Percentiles rank a stretch among this genome's conserved stretches.
phyloP scores from a whole-genome alignment of 2,797 vertebrate species.

The Remorina albescens region DNA sequence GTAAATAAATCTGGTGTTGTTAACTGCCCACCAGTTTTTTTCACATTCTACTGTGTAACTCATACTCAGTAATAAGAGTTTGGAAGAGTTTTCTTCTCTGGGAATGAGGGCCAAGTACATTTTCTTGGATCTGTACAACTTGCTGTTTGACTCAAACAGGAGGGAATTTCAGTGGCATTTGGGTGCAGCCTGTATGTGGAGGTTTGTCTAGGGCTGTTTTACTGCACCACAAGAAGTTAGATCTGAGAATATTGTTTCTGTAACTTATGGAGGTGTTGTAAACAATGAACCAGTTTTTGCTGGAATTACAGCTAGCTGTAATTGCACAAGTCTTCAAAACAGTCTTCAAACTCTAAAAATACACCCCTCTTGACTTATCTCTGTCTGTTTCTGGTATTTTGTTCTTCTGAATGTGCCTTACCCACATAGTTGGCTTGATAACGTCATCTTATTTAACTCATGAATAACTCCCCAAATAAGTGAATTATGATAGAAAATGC shows the following conservation, averaged over 20 bases:
- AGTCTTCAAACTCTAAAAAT: background rate
- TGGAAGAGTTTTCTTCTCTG: constrained; percentile 58
- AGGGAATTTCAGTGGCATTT: constrained; percentile 7
- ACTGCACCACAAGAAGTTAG: background rate
- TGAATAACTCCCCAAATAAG: constrained; percentile 19
- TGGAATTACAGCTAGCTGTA: background rate
- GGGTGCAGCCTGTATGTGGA: constrained; percentile 8
- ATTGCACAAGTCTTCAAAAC: too few relatives aligned
- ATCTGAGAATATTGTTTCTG: constrained; percentile 8
- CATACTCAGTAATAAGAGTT: constrained; percentile 40
- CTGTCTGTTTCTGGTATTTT: background rate
- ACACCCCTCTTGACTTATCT: background rate
- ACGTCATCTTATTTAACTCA: constrained; percentile 13
- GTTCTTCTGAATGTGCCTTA: background rate
- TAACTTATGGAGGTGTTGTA: background rate
- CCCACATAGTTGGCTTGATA: constrained; percentile 14
- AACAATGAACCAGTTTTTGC: background rate
- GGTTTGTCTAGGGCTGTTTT: constrained; percentile 26
- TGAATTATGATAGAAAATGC: constrained; percentile 6
- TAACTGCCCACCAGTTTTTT: constrained; percentile 31
- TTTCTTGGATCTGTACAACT: constrained; percentile 2
- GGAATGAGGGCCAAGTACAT: constrained; percentile 24
- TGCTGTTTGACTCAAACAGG: constrained; percentile 3
- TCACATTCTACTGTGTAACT: constrained; percentile 20
- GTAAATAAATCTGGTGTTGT: constrained; percentile 24